Evolutionary conservation across 2,113 vertebrate species (phyloP), one percentile per base, ranked within the genome.

Genomic region (Nyctereutes procyonoides): DNA sequence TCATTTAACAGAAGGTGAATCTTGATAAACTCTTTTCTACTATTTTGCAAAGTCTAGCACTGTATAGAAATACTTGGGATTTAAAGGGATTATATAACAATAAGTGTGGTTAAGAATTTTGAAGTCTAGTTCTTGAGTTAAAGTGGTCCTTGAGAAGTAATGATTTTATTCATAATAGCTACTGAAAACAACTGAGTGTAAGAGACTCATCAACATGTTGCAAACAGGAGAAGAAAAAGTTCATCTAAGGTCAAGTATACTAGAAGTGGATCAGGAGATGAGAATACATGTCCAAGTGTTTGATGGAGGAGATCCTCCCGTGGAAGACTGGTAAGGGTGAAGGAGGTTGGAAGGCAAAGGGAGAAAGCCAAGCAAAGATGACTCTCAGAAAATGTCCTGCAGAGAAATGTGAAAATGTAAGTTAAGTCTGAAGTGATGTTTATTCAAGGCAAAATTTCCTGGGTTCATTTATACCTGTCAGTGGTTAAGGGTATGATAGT

Each of bases 81-180:
- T 84, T 81, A 88, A 81, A 77, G 13, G 12, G 53, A 86, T 80
- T 56, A n/a, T 26, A 38, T 38, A 95, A 90, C 9, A 88, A 81
- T 16, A 71, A 65, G 17, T 28, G 17, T 62, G 55, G 7, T 48
- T 15, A 81, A 71, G 7, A 9, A 65, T 60, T 84, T 58, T 28
- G 51, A 95, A 86, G 32, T 28, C 76, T 60, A 69, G 13, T 43
- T 65, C 14, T 90, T 92, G 53, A 95, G 81, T 77, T 76, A 83
- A 95, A 79, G 71, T 91, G 88, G 74, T 30, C 6, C 28, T 88
- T 62, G 6, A 87, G n/a, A 83, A 53, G 24, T 53, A 60, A 53
- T 28, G 3, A 35, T 87, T 80, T 96, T 53, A 77, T 63, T 94
- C 7, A 80, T 80, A 93, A 88, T 63, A 79, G 8, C 12, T 95